Conservation (phyloP, 92 coral and sea anemone species). For the Epizoanthus illoricatus region DNA sequence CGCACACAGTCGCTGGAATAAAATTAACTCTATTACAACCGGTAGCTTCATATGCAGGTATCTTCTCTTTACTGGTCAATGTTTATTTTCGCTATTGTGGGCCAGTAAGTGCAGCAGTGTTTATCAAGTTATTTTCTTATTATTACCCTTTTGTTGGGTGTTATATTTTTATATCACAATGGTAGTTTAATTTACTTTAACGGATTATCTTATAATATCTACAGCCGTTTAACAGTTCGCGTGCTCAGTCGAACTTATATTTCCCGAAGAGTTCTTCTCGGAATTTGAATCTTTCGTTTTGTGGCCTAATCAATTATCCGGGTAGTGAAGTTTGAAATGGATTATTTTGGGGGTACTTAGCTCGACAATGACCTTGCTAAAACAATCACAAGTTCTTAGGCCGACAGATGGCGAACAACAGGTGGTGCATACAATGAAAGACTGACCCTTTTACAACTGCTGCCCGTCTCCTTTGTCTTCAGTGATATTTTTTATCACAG, state of each 20-base stretch:
- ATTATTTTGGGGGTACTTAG: background rate
- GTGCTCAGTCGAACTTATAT: background rate
- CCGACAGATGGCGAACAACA: constrained; percentile 27
- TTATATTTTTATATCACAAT: background rate
- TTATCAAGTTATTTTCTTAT: background rate
- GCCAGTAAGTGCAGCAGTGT: background rate
- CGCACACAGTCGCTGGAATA: background rate
- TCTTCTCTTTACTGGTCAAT: background rate
- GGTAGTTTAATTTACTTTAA: background rate
- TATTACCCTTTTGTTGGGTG: background rate
- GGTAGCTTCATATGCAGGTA: background rate
- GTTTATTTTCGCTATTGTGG: background rate
- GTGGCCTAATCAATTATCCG: background rate
- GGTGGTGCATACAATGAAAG: constrained; percentile 31
- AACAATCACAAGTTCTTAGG: constrained; percentile 28
- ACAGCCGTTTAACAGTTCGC: background rate
- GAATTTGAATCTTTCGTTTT: background rate
- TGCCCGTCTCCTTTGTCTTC: constrained; percentile 26
- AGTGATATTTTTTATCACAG: constrained; percentile 6
- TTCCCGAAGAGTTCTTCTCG: background rate
- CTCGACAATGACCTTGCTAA: constrained; percentile 1
- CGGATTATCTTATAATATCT: background rate
- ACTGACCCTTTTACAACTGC: constrained; percentile 34
- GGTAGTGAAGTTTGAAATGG: background rate
- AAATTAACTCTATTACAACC: background rate